phyloP scores from a whole-genome alignment of 2,888 invertebrate genomes.

The Odiellus spinosus region DNA sequence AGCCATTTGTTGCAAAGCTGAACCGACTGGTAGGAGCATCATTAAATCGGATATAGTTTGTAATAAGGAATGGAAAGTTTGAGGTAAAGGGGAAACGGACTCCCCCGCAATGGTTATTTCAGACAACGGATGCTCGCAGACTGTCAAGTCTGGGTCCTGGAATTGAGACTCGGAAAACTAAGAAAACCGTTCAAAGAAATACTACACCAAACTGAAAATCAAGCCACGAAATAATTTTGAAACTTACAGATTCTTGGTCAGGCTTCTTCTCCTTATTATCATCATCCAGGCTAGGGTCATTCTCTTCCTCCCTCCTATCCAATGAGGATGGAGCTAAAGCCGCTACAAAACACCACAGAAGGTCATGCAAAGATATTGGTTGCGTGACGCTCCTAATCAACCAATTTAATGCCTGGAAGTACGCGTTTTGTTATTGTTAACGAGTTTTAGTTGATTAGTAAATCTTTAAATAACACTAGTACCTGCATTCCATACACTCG shows the following conservation, averaged over 20 bases:
- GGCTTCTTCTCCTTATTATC: slow-evolving; percentile 20
- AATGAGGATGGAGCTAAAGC: slow-evolving; percentile 45
- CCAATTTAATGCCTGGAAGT: slow-evolving; percentile 72
- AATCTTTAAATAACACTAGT: neutral
- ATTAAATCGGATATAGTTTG: slow-evolving; percentile 86
- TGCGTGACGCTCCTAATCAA: slow-evolving; percentile 77
- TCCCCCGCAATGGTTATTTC: slow-evolving; percentile 52
- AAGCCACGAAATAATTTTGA: neutral
- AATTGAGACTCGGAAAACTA: slow-evolving; percentile 1
- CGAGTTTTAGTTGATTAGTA: slow-evolving; percentile 6
- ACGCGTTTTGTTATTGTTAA: no score
- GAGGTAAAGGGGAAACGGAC: slow-evolving; percentile 38
- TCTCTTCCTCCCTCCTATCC: slow-evolving; percentile 38
- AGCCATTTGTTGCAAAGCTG: slow-evolving; percentile 75
- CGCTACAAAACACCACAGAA: slow-evolving; percentile 91
- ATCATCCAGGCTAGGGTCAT: slow-evolving; percentile 26
- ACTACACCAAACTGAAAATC: no score
- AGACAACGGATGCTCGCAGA: slow-evolving; percentile 61
- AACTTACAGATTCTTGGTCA: slow-evolving; percentile 21
- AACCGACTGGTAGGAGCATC: slow-evolving; percentile 68
- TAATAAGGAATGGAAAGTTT: slow-evolving; percentile 65
- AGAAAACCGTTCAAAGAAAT: neutral
- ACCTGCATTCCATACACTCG: slow-evolving; percentile 70
- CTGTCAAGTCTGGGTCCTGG: slow-evolving; percentile 23
- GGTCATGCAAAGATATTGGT: slow-evolving; percentile 76